These are phyloP conservation scores for Oithona nana DNA, from an alignment of 2,888 invertebrate species.

Conservation along the genomic window DNA sequence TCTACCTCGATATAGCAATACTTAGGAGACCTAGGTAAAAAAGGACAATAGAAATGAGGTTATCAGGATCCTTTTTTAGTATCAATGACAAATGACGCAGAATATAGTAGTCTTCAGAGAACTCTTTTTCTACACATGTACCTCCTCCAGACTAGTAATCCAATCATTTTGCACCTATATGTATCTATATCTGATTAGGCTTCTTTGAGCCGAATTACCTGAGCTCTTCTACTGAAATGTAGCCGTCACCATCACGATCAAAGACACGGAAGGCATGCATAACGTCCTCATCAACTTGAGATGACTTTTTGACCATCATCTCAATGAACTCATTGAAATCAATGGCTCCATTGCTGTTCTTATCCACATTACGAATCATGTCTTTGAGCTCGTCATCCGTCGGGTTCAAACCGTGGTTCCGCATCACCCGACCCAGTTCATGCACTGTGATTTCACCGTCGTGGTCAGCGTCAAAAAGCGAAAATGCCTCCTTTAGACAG, in stretches of 20 bases:
- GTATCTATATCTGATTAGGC: too few relatives aligned
- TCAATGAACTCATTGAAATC: constrained; percentile 26
- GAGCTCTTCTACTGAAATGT: constrained; percentile 7
- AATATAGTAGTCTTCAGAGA: too few relatives aligned
- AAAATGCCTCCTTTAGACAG: constrained; percentile 44
- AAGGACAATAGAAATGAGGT: too few relatives aligned
- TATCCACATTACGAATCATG: constrained; percentile 37
- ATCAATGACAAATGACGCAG: too few relatives aligned
- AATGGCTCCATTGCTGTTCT: constrained; percentile 19
- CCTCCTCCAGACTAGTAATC: too few relatives aligned
- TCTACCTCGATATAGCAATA: too few relatives aligned
- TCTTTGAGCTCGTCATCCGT: constrained; percentile 65
- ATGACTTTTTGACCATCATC: constrained; percentile 20
- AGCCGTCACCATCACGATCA: constrained; percentile 16
- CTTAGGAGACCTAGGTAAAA: too few relatives aligned
- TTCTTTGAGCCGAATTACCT: too few relatives aligned
- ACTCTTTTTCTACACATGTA: too few relatives aligned
- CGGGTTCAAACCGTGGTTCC: constrained; percentile 66
- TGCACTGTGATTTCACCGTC: constrained; percentile 73
- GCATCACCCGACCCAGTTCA: constrained; percentile 64
- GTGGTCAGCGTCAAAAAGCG: constrained; percentile 68
- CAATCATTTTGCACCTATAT: too few relatives aligned
- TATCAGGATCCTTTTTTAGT: too few relatives aligned
- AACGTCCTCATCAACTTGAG: constrained; percentile 15
- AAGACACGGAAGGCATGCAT: constrained; percentile 17